Percentiles rank a stretch among this genome's conserved stretches.
These are phyloP conservation scores for Tragelaphus scriptus DNA, from an alignment of 2,113 vertebrate genomes.

Conservation along the genomic window DNA sequence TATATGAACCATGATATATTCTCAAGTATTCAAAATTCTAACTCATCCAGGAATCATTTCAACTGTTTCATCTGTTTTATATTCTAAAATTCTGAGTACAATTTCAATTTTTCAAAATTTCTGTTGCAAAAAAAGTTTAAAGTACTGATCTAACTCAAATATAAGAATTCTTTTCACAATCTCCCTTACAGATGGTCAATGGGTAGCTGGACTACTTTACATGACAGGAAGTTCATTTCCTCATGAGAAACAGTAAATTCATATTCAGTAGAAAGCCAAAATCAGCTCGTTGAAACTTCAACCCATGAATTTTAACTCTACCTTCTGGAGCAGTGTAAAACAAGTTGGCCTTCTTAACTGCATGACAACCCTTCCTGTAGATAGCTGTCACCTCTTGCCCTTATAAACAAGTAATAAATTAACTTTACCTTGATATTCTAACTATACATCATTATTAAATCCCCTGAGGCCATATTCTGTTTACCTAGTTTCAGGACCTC, in stretches of 20 bases:
- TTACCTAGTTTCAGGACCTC: constrained; percentile 1
- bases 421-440: background rate
- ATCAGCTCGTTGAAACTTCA: background rate
- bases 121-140: background rate
- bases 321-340: background rate
- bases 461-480: background rate
- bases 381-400: constrained; percentile 14
- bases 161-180: background rate
- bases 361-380: background rate
- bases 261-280: background rate
- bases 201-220: background rate
- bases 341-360: background rate
- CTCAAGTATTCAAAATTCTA: background rate
- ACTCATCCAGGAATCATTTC: background rate
- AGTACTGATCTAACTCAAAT: background rate
- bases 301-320: background rate
- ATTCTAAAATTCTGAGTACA: background rate
- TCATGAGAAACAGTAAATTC: background rate
- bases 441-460: background rate
- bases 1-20: background rate
- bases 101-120: constrained; percentile 7
- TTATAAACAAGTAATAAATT: constrained; percentile 31
- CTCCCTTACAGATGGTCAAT: background rate
- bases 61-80: background rate
- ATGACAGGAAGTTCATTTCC: background rate